These are phyloP conservation scores for Manis javanica DNA, from an alignment of 2,797 vertebrate species.

Conservation along the genomic window DNA sequence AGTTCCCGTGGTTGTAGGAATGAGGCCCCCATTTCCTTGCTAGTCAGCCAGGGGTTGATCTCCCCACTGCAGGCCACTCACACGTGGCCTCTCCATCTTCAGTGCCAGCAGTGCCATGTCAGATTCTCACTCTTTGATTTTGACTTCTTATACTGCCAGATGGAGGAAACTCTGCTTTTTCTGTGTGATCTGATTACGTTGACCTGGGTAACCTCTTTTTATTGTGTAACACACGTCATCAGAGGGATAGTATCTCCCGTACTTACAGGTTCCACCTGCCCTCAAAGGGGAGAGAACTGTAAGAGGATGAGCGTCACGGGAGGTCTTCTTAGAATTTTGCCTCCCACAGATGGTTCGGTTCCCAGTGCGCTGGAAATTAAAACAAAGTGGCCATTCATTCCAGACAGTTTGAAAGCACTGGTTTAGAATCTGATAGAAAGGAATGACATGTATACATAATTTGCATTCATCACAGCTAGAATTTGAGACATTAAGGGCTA, in stretches of 20 bases:
- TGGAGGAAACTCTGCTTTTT: neutral
- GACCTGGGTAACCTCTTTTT: neutral
- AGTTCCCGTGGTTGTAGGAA: neutral
- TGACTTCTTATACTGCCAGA: neutral
- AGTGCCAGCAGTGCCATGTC: neutral
- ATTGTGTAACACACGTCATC: neutral
- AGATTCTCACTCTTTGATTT: neutral
- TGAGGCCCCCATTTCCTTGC: neutral
- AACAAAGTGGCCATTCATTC: neutral
- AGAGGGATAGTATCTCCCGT: neutral
- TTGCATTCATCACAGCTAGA: neutral
- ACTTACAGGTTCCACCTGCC: neutral
- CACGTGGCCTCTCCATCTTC: neutral
- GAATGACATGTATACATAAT: neutral
- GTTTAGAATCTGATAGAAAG: neutral
- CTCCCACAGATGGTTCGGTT: neutral
- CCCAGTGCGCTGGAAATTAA: conserved; percentile 23
- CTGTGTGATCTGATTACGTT: neutral
- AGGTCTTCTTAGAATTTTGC: conserved; percentile 2
- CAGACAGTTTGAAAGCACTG: conserved; percentile 32
- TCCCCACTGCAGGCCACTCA: neutral
- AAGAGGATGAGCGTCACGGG: neutral
- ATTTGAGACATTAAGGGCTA: neutral
- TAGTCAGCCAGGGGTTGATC: neutral
- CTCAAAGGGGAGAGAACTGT: neutral